phyloP scores from a whole-genome alignment of 2,113 vertebrate genomes.

The Cisticola juncidis region DNA sequence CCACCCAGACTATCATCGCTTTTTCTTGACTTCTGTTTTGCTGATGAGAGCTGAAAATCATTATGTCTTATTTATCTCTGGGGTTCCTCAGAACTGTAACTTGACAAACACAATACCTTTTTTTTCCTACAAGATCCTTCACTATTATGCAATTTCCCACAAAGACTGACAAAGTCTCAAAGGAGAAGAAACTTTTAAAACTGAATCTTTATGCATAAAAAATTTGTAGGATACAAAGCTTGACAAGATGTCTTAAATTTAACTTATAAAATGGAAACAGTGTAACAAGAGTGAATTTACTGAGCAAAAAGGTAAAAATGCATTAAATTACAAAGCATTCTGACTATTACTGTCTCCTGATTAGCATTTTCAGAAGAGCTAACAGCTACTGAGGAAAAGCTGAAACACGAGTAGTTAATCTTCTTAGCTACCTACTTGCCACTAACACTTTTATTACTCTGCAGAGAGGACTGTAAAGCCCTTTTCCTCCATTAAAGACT shows the following conservation, averaged over 20 bases:
- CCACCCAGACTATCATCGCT: neutral
- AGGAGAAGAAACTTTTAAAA: neutral
- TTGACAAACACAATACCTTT: neutral
- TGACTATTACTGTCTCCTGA: neutral
- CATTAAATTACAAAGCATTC: neutral
- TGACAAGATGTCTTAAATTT: neutral
- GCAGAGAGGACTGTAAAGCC: neutral
- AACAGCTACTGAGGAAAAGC: neutral
- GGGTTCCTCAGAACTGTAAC: neutral
- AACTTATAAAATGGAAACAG: neutral
- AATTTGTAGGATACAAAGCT: neutral
- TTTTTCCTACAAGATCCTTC: neutral
- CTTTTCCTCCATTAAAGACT: neutral
- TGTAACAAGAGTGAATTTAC: neutral
- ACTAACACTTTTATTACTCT: neutral
- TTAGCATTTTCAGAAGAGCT: neutral
- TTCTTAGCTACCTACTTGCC: neutral
- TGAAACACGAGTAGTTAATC: neutral
- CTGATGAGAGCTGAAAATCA: neutral
- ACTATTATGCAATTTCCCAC: neutral
- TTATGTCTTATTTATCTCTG: neutral
- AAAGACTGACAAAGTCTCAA: neutral
- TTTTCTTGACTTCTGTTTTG: neutral
- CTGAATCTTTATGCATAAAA: neutral
- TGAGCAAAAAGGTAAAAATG: neutral